phyloP scores from a whole-genome alignment of 2,888 invertebrate genomes.

The Drosophila anceps region DNA sequence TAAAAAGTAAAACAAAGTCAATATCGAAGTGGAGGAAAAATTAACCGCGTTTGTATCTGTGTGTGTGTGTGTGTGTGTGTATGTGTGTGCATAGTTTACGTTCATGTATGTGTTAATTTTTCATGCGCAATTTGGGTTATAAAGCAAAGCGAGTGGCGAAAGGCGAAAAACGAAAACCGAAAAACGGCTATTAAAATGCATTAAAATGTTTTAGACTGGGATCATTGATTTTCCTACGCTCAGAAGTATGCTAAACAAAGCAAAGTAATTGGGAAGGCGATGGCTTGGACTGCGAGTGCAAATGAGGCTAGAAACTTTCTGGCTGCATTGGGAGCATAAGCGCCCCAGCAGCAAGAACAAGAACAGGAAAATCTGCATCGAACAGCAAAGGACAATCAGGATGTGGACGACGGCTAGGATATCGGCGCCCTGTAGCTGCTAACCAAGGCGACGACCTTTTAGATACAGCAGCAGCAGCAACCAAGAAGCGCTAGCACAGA shows the following conservation, averaged over 20 bases:
- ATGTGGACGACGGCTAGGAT: slow-evolving; percentile 43
- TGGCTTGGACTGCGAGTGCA: slow-evolving; percentile 26
- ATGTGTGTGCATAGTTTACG: slow-evolving; percentile 15
- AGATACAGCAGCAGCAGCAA: slow-evolving; percentile 8
- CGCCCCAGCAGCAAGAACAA: slow-evolving; percentile 4
- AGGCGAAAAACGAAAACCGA: slow-evolving; percentile 34
- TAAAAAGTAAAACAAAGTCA: slow-evolving; percentile 32
- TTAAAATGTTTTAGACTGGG: slow-evolving; percentile 66
- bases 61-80: slow-evolving; percentile 25
- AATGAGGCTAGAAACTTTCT: slow-evolving; percentile 31
- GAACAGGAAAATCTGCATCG: not conserved
- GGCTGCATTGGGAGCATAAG: slow-evolving; percentile 36
- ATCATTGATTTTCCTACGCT: slow-evolving; percentile 79
- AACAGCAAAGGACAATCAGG: slow-evolving; percentile 34
- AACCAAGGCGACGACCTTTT: slow-evolving; percentile 27
- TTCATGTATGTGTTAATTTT: slow-evolving; percentile 59
- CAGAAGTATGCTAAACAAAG: slow-evolving; percentile 65
- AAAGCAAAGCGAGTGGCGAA: slow-evolving; percentile 54
- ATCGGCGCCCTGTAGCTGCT: slow-evolving; percentile 56
- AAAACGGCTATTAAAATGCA: slow-evolving; percentile 76
- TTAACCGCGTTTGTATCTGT: slow-evolving; percentile 29
- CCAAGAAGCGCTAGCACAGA: slow-evolving; percentile 16
- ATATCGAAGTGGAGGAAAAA: slow-evolving; percentile 42
- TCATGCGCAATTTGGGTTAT: slow-evolving; percentile 80
- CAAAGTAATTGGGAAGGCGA: slow-evolving; percentile 33